These are phyloP conservation scores for Perdita meconis DNA, from an alignment of 2,888 invertebrate genomes.

Conservation along the genomic window DNA sequence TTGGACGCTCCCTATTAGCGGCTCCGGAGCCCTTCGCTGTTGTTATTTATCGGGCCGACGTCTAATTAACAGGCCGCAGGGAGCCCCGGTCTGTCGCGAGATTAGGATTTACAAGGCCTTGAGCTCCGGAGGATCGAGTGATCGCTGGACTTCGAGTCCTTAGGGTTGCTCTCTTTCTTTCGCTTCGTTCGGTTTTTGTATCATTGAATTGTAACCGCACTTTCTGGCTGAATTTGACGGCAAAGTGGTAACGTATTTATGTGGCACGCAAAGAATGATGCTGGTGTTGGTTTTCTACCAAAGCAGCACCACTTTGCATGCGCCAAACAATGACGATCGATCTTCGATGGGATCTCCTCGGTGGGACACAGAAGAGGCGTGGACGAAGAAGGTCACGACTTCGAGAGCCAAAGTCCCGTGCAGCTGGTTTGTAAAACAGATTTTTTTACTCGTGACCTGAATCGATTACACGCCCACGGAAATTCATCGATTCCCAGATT, in stretches of 20 bases:
- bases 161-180: background rate
- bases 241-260: background rate
- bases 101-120: slow-evolving; percentile 73
- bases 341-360: slow-evolving; percentile 50
- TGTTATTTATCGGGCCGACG: slow-evolving; percentile 62
- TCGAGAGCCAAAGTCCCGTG: slow-evolving; percentile 1
- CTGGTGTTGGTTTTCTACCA: slow-evolving; percentile 3
- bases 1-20: slow-evolving; percentile 57
- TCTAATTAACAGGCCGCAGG: slow-evolving; percentile 60
- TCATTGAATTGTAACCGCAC: background rate
- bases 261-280: slow-evolving; percentile 31
- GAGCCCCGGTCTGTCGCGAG: slow-evolving; percentile 56
- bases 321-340: slow-evolving; percentile 43
- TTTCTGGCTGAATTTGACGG: background rate
- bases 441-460: slow-evolving; percentile 45
- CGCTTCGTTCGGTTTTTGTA: background rate
- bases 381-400: slow-evolving; percentile 28
- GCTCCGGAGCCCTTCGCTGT: slow-evolving; percentile 26
- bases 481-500: background rate
- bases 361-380: slow-evolving; percentile 52
- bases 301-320: slow-evolving; percentile 24
- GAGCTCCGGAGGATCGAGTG: slow-evolving; percentile 45
- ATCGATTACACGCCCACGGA: slow-evolving; percentile 28
- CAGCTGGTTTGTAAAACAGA: slow-evolving; percentile 33
- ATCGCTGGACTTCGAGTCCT: slow-evolving; percentile 19